phyloP scores from a whole-genome alignment of 1,140 invertebrate species.

The Drosophila cardini region DNA sequence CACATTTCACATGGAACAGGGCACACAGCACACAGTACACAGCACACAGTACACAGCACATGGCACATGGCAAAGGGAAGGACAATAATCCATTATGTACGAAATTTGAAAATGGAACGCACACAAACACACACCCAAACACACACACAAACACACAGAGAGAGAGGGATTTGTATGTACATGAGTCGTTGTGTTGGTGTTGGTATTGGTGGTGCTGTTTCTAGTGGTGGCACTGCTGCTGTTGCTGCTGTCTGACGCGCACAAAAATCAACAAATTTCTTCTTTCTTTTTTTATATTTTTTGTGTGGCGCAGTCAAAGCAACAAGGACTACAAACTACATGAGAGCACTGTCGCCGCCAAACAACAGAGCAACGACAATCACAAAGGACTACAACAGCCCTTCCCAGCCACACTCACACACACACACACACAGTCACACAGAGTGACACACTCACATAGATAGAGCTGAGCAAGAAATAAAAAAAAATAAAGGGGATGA shows the following conservation, averaged over 20 bases:
- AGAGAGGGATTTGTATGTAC: conserved; percentile 9
- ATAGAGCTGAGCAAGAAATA: conserved; percentile 22
- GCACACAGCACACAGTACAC: no score
- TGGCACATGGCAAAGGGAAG: conserved; percentile 66
- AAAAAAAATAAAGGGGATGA: conserved; percentile 68
- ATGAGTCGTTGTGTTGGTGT: conserved; percentile 23
- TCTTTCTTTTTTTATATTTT: conserved; percentile 40
- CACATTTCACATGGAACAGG: neutral
- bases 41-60: conserved; percentile 42
- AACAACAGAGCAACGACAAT: conserved; percentile 55
- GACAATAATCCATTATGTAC: conserved; percentile 84
- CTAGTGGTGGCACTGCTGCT: conserved; percentile 39
- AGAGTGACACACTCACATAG: conserved; percentile 28
- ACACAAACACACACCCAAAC: conserved; percentile 54
- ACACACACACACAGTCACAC: conserved; percentile 12
- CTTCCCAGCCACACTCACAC: conserved; percentile 57
- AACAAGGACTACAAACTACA: conserved; percentile 57
- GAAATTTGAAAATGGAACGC: conserved; percentile 79
- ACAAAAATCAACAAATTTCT: conserved; percentile 54
- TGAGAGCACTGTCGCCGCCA: conserved; percentile 50
- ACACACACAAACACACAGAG: conserved; percentile 27
- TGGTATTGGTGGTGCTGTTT: conserved; percentile 24
- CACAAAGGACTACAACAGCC: conserved; percentile 54
- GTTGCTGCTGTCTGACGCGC: conserved; percentile 72
- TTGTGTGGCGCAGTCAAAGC: conserved; percentile 44